Evolutionary conservation across 2,113 vertebrate genomes (phyloP), one percentile per base, ranked within the genome.

Genomic region (Melanerpes aurifrons): DNA sequence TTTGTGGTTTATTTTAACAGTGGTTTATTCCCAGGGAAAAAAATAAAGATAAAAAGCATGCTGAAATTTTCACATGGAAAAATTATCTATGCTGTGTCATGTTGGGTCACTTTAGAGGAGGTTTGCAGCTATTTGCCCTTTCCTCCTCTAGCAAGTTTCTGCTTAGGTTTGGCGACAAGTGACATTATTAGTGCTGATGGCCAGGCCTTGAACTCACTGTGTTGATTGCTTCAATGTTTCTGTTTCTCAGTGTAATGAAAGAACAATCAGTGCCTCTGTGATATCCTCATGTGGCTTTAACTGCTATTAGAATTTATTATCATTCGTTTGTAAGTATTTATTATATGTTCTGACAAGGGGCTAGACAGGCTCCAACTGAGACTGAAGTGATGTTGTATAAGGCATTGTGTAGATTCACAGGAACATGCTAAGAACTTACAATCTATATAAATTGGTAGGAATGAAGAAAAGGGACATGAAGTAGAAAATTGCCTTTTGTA

Each of bases 161-260:
- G 17, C 64, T 88, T 53, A 78, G 68, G 22, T 90, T 80, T 90
- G 64, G 77, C 5, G 11, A 77, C 70, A 75, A 93, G 69, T 82
- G 79, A 86, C 86, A 86, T 87, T 95, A 93, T 94, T 93, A 79
- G 59, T 48, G 58, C 57, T 93, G 92, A 92, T 92, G 83, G 81
- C 83, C 78, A 87, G 58, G 62, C n/a, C 91, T 95, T 89, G 81
- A 94, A 82, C 67, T 92, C 87, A 24, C 20, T n/a, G 29, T 86
- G 92, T 63, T 95, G 93, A 92, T 89, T 95, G 83, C 64, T 62
- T 93, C 87, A 88, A 93, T 91, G 68, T 80, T 95, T 96, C 86
- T 90, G 74, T 94, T 95, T 94, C 82, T 57, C 79, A 45, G 74
- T 74, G 88, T 92, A 96, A 86, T 75, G 84, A 94, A 94, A 81